Conservation (phyloP, 2,113 vertebrate genomes). For the Apus apus region DNA sequence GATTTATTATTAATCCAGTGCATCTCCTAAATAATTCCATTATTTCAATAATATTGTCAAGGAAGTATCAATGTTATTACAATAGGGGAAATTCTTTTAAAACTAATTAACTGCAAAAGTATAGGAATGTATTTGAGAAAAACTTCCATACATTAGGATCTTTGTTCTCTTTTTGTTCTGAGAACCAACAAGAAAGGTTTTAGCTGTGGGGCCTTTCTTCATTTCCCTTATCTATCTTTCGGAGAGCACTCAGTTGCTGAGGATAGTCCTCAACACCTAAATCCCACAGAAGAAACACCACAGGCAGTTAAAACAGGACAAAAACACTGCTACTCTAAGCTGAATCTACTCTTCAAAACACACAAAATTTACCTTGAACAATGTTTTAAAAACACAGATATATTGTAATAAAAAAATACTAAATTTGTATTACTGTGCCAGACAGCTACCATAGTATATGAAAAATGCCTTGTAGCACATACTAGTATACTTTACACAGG, state of each 20-base stretch:
- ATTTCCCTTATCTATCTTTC: not conserved
- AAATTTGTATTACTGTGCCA: not conserved
- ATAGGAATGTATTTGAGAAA: not conserved
- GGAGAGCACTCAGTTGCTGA: not conserved
- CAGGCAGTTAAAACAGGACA: not conserved
- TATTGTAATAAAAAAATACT: not conserved
- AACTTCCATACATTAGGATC: not conserved
- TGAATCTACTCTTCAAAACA: not conserved
- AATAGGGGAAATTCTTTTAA: not conserved
- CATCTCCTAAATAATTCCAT: not conserved
- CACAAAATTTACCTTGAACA: not conserved
- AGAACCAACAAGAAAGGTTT: not conserved
- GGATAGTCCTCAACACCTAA: not conserved
- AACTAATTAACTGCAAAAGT: not conserved
- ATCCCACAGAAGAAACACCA: not conserved
- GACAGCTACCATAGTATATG: not conserved
- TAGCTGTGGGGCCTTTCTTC: not conserved
- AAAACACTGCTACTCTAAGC: not conserved
- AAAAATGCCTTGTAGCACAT: not conserved
- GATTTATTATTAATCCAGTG: not conserved
- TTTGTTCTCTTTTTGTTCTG: not conserved
- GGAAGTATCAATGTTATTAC: not conserved
- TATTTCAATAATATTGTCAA: not conserved
- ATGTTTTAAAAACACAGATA: not conserved
- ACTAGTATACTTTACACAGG: not conserved